Evolutionary conservation across 2,797 vertebrate genomes (phyloP).

Genomic region (Sebastes kiyomatsui): DNA sequence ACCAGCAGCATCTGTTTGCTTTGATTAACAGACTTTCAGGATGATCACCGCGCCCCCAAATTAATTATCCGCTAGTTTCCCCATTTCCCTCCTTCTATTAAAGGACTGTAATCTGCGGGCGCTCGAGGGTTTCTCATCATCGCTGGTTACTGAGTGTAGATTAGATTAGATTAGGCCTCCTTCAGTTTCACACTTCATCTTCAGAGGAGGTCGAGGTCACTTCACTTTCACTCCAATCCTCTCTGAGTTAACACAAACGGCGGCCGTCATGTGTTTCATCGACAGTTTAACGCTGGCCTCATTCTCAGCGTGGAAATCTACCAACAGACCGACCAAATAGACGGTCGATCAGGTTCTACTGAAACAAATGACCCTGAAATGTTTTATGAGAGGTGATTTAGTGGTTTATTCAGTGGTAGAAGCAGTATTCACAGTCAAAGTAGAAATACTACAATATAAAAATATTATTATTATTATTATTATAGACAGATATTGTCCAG

Average conservation of each 20-base stretch:
- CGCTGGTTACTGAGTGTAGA: slow-evolving; percentile 29
- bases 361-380: too few relatives aligned
- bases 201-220: neutral
- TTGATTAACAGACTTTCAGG: slow-evolving; percentile 64
- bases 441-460: too few relatives aligned
- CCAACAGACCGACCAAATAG: too few relatives aligned
- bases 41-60: slow-evolving; percentile 26
- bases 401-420: too few relatives aligned
- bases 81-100: slow-evolving; percentile 3
- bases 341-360: too few relatives aligned
- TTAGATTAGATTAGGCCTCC: slow-evolving; percentile 49
- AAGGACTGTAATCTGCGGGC: slow-evolving; percentile 41
- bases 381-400: too few relatives aligned
- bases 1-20: slow-evolving; percentile 60
- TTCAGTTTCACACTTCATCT: slow-evolving; percentile 25
- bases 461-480: too few relatives aligned
- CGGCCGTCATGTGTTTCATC: neutral
- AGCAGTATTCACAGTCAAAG: too few relatives aligned
- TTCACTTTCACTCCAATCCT: slow-evolving; percentile 36
- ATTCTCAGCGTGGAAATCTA: too few relatives aligned
- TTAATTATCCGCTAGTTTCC: slow-evolving; percentile 48
- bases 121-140: slow-evolving; percentile 42
- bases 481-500: too few relatives aligned
- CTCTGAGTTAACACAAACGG: neutral
- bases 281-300: neutral